phyloP scores from a whole-genome alignment of 2,113 vertebrate species.

The Notechis scutatus region DNA sequence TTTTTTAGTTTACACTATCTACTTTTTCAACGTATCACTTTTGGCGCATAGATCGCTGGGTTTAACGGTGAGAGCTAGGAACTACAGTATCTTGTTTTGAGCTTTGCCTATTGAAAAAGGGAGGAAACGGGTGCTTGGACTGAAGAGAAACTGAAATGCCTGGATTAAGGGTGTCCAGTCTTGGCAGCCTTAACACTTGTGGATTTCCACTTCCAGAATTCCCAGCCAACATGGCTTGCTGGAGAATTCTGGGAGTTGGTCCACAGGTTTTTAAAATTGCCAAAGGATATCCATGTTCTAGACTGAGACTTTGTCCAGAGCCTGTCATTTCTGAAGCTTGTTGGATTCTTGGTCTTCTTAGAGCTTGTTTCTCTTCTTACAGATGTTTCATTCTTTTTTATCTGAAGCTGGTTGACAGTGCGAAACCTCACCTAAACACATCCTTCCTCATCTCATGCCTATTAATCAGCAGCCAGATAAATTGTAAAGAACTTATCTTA shows the following conservation, averaged over 20 bases:
- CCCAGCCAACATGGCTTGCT: neutral
- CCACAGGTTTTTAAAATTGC: neutral
- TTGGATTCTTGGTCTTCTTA: neutral
- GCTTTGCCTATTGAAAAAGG: neutral
- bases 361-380: neutral
- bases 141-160: neutral
- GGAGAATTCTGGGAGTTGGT: neutral
- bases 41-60: neutral
- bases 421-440: neutral
- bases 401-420: neutral
- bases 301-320: neutral
- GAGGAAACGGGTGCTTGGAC: neutral
- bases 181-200: neutral
- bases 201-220: neutral
- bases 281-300: too few species aligned
- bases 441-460: neutral
- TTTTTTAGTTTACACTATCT: too few species aligned
- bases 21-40: neutral
- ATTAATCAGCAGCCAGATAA: neutral
- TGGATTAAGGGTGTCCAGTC: neutral
- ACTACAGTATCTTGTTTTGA: neutral
- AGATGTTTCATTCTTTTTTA: neutral
- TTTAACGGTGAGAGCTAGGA: neutral
- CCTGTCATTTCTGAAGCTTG: neutral
- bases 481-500: too few species aligned